Conservation (phyloP, 2,888 invertebrate species). For the Dusona sp. region DNA sequence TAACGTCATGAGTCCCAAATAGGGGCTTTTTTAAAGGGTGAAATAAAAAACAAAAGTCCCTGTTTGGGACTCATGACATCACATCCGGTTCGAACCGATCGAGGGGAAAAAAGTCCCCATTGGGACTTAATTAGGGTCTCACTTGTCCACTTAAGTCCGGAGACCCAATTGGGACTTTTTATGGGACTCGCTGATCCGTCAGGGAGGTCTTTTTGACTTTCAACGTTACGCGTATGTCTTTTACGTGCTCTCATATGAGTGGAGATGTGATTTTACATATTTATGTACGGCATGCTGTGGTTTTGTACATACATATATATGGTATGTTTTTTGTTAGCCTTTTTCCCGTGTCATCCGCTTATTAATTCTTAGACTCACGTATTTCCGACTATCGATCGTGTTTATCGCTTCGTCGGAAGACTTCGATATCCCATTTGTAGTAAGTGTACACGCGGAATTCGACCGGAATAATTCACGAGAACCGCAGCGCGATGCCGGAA, state of each 20-base stretch:
- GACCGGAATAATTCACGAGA: constrained; percentile 58
- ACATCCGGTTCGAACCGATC: too few species aligned
- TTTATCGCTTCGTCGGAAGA: constrained; percentile 48
- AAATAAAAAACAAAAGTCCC: too few species aligned
- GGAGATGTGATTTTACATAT: constrained; percentile 5
- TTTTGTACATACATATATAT: background rate
- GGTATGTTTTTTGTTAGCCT: constrained; percentile 5
- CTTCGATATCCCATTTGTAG: constrained; percentile 42
- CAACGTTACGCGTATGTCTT: background rate
- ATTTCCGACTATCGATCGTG: constrained; percentile 45
- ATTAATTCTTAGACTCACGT: constrained; percentile 3
- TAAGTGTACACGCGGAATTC: constrained; percentile 10
- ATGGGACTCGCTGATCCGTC: too few species aligned
- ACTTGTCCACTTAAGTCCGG: too few species aligned
- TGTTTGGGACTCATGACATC: too few species aligned
- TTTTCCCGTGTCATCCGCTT: constrained; percentile 2
- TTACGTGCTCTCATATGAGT: background rate
- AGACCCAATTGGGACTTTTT: too few species aligned
- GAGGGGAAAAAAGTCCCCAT: too few species aligned
- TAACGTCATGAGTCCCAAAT: too few species aligned
- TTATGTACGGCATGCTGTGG: background rate
- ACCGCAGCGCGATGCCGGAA: constrained; percentile 42
- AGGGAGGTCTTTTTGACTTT: background rate
- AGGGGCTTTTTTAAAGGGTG: too few species aligned
- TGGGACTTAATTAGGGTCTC: too few species aligned